These are phyloP conservation scores for Oscheius sp. DNA, from an alignment of 2,888 invertebrate genomes.

Conservation along the genomic window DNA sequence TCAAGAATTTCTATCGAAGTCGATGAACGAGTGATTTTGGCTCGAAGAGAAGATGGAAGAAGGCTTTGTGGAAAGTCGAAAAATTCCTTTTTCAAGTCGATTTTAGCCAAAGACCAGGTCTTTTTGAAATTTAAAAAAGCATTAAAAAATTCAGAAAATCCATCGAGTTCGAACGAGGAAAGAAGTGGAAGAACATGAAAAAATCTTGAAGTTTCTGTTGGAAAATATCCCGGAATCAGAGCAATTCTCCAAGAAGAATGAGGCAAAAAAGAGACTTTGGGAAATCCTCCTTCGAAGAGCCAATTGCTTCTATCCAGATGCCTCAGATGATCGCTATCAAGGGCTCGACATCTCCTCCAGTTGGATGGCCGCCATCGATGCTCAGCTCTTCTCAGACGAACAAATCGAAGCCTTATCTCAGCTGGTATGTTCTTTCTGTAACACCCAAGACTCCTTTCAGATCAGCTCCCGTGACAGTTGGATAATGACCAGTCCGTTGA, in stretches of 20 bases:
- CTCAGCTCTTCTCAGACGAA: neutral
- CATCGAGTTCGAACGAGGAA: neutral
- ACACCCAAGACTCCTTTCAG: neutral
- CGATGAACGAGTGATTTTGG: neutral
- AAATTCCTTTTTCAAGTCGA: neutral
- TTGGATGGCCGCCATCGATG: neutral
- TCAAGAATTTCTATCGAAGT: neutral
- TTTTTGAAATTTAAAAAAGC: neutral
- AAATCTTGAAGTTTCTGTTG: neutral
- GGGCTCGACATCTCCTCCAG: neutral
- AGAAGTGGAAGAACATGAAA: neutral
- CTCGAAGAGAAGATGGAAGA: neutral
- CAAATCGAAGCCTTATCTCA: neutral
- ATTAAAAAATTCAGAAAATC: neutral
- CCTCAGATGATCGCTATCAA: neutral
- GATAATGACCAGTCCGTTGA: neutral
- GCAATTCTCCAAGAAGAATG: neutral
- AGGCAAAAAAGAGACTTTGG: neutral
- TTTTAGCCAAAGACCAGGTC: neutral
- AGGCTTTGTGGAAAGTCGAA: neutral
- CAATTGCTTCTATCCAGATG: neutral
- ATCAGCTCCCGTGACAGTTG: constrained; percentile 2
- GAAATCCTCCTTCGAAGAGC: neutral
- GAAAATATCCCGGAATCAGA: neutral
- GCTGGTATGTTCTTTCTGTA: neutral